Conservation (phyloP, 1,140 invertebrate species). For the Drosophila bocki region DNA sequence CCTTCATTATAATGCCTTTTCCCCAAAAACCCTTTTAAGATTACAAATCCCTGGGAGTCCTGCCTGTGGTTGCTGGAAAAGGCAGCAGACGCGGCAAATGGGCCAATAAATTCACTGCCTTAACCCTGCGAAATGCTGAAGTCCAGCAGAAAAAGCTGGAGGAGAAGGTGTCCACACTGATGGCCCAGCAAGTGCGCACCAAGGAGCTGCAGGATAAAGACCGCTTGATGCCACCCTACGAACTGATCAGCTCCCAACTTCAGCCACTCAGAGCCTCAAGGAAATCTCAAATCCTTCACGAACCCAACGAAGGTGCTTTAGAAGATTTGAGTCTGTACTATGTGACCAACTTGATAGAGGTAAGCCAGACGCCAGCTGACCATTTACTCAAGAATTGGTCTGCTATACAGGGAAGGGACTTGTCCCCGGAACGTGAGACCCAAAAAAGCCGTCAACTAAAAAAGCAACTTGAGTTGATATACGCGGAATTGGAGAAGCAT, state of each 20-base stretch:
- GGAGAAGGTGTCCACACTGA: slow-evolving; percentile 45
- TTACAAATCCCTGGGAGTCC: slow-evolving; percentile 53
- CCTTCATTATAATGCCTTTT: not conserved
- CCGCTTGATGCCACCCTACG: not conserved
- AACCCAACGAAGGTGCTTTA: slow-evolving; percentile 22
- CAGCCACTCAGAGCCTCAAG: not conserved
- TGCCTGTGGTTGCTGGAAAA: slow-evolving; percentile 25
- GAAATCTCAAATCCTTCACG: slow-evolving; percentile 28
- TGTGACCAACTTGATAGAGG: slow-evolving; percentile 61
- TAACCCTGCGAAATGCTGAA: slow-evolving; percentile 66
- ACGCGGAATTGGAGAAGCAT: slow-evolving; percentile 49
- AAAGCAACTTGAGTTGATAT: slow-evolving; percentile 45
- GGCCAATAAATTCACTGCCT: slow-evolving; percentile 78
- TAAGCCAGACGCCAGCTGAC: slow-evolving; percentile 45
- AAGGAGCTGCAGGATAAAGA: slow-evolving; percentile 15
- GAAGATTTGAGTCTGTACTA: slow-evolving; percentile 50
- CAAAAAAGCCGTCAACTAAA: not conserved
- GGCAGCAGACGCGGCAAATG: slow-evolving; percentile 59
- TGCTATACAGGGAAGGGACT: slow-evolving; percentile 69
- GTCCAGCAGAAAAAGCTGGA: slow-evolving; percentile 64
- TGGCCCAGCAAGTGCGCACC: slow-evolving; percentile 57
- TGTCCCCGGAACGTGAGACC: slow-evolving; percentile 49
- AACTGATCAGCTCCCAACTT: slow-evolving; percentile 40
- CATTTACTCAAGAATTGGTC: slow-evolving; percentile 71
- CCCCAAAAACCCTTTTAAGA: slow-evolving; percentile 37